Evolutionary conservation across 2,797 vertebrate genomes (phyloP).

Genomic region (Brachyrhaphis roseni): DNA sequence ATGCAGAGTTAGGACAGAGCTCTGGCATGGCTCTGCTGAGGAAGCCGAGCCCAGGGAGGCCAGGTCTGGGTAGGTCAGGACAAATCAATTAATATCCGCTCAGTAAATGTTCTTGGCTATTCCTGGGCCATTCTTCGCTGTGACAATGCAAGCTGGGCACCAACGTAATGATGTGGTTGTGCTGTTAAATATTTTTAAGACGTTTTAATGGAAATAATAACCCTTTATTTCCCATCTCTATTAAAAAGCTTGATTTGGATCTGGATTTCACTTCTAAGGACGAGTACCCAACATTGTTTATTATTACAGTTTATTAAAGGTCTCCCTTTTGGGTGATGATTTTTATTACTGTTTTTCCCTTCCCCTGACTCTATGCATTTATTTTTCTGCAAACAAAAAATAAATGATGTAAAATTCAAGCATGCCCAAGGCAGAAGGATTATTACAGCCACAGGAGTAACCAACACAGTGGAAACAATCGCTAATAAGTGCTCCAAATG

Average conservation of each 20-base stretch:
- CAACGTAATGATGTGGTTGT: constrained; percentile 62
- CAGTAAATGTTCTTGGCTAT: constrained; percentile 71
- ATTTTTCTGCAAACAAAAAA: constrained; percentile 51
- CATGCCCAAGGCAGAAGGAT: constrained; percentile 46
- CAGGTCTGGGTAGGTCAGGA: constrained; percentile 67
- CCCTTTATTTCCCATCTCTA: constrained; percentile 64
- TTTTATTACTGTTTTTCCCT: constrained; percentile 63
- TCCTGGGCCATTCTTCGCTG: constrained; percentile 56
- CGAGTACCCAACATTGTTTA: constrained; percentile 61
- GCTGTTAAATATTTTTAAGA: constrained; percentile 59
- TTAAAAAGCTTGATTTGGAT: constrained; percentile 66
- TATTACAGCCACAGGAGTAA: constrained; percentile 53
- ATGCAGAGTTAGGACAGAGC: constrained; percentile 70
- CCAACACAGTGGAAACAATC: constrained; percentile 59
- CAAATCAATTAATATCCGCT: constrained; percentile 80
- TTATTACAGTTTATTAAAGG: constrained; percentile 47
- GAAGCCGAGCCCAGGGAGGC: constrained; percentile 68
- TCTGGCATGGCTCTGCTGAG: constrained; percentile 66
- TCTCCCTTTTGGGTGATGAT: constrained; percentile 51
- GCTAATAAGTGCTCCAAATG: constrained; percentile 55
- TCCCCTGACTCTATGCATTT: constrained; percentile 37
- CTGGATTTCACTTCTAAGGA: constrained; percentile 56
- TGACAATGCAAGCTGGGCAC: constrained; percentile 57
- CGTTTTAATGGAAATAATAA: constrained; percentile 67
- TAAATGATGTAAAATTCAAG: constrained; percentile 61